Conservation (phyloP, 1,140 invertebrate species). For the Aradophagus sp. region DNA sequence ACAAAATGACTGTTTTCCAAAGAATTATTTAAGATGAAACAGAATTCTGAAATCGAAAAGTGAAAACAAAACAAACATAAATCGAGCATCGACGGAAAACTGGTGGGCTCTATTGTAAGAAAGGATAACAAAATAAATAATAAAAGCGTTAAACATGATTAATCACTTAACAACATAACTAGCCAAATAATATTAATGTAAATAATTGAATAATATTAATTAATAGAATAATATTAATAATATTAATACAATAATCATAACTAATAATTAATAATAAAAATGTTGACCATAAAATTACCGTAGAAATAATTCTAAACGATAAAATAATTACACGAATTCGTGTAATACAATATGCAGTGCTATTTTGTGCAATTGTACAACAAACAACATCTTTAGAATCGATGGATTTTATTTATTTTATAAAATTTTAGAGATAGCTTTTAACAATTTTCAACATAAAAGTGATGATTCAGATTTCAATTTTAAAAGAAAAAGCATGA, state of each 20-base stretch:
- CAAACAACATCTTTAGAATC: no score
- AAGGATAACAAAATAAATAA: constrained; percentile 76
- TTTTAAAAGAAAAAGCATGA: no score
- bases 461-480: no score
- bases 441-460: no score
- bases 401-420: no score
- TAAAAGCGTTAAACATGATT: constrained; percentile 75
- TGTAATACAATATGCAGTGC: constrained; percentile 59
- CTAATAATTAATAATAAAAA: constrained; percentile 67
- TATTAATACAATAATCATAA: constrained; percentile 60
- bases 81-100: constrained; percentile 60
- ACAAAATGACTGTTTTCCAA: constrained; percentile 37
- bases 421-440: no score
- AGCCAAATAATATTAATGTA: constrained; percentile 67
- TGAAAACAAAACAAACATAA: constrained; percentile 32
- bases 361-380: constrained; percentile 20
- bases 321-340: constrained; percentile 64
- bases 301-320: constrained; percentile 40
- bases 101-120: constrained; percentile 55
- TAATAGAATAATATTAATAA: constrained; percentile 64
- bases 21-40: constrained; percentile 13
- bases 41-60: constrained; percentile 12
- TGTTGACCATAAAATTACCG: constrained; percentile 39
- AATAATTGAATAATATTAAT: constrained; percentile 68
- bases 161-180: constrained; percentile 74